Percentiles rank a stretch among this genome's conserved stretches.
Conservation (phyloP, 2,888 invertebrate genomes). For the Malthinus seriepunctatus region DNA sequence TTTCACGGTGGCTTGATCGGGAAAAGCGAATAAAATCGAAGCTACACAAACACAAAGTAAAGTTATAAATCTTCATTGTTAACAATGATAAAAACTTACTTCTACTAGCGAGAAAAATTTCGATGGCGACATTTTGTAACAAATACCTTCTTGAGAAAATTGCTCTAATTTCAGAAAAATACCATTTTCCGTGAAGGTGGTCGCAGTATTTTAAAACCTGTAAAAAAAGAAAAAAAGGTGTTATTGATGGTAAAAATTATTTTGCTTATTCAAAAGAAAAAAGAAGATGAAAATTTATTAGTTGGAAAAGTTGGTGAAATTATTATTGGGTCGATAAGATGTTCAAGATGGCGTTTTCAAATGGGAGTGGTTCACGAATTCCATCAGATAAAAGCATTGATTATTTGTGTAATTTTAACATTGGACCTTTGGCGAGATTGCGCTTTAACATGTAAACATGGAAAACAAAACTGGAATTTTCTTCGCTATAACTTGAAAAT, state of each 20-base stretch:
- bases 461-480: no score
- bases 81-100: slow-evolving; percentile 65
- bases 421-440: slow-evolving; percentile 34
- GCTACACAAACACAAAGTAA: slow-evolving; percentile 68
- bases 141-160: slow-evolving; percentile 97
- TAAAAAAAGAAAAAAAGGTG: slow-evolving; percentile 47
- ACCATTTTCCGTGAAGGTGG: slow-evolving; percentile 99
- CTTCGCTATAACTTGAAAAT: no score
- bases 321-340: slow-evolving; percentile 17
- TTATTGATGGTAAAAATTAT: background rate
- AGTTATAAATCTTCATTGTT: no score
- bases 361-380: slow-evolving; percentile 35
- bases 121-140: slow-evolving; percentile 95
- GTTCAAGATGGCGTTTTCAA: slow-evolving; percentile 36
- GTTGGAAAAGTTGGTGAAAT: background rate
- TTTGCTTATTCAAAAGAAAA: background rate
- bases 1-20: slow-evolving; percentile 95
- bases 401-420: slow-evolving; percentile 30
- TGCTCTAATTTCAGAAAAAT: slow-evolving; percentile 98
- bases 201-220: slow-evolving; percentile 98
- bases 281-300: slow-evolving; percentile 2
- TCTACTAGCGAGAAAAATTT: slow-evolving; percentile 98
- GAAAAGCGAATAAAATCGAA: slow-evolving; percentile 98
- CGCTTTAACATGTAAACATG: slow-evolving; percentile 14
- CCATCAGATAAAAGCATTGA: slow-evolving; percentile 39